Base-by-base conservation (phyloP, 2,797 vertebrate species). In the Helicolenus hilgendorfi region DNA sequence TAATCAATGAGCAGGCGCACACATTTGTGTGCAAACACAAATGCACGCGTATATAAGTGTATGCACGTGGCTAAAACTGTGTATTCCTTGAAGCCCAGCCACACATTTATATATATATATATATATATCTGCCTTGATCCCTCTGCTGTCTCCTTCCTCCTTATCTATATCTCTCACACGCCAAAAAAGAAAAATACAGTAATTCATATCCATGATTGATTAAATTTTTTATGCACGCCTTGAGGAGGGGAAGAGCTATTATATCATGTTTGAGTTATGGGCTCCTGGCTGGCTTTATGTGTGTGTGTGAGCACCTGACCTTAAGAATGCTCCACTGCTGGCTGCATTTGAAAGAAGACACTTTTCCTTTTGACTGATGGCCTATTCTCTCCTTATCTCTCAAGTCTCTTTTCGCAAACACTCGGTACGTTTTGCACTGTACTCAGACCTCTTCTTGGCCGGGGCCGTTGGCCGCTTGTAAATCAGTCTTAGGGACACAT, bases 241-340 rank as follows among this genome's bases (percentile, higher is more conserved):
- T n/a, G 49, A 93, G 85, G 87, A 87, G 72, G 67, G 78, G 72
- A 84, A 81, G 87, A 76, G 72, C 41, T 79, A 58, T 83, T 89
- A 88, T 91, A 87, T 90, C 77, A 87, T 68, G 76, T 85, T 64
- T 89, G 82, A 94, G 60, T 86, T 88, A 87, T 88, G 36, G 59
- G 56, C 70, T 75, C 36, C 45, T 85, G 74, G 67, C 45, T 85
- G 74, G 63, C 83, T 79, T 6, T 55, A 4, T 74, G 8, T 55
- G 33, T 70, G 26, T 53, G 53, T 62, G 55, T 53, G 20, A 84
- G 79, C 79, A 89, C 81, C 81, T 90, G 81, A 91, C 70, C 81
- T 82, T 79, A 83, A 80, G 77, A 92, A 91, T 75, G 77, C 77
- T 88, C 71, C 62, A 38, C 64, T 89, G 64, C 63, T 93, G 90